Base-by-base conservation (phyloP, 2,797 vertebrate genomes). In the Molossus alvarezi region DNA sequence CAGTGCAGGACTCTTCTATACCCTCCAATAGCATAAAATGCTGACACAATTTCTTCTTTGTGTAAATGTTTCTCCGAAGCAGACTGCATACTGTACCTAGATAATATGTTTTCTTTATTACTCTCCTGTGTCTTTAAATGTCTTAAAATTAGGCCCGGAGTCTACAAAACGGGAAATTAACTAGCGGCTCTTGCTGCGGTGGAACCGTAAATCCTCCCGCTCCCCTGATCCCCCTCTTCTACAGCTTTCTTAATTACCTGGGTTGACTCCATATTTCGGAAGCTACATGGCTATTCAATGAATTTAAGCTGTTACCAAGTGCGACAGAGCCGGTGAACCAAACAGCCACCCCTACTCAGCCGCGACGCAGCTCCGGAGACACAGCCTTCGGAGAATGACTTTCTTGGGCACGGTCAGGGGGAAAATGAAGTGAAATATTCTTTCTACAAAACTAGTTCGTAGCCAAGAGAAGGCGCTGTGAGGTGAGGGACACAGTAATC, bases 131-230 rank as follows among this genome's bases (percentile, higher is more conserved):
- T 87, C 14, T 75, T 82, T 73, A 73, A 88, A 85, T 80, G 37
- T 51, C 83, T 86, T 73, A 85, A 93, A 92, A 75, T 57, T 85
- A 81, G 48, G 25, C 21, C 21, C 33, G 48, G 29, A 86, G 23
- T 92, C 81, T 62, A 84, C 57, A 77, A 94, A 93, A 84, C 3
- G 53, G 33, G 21, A 79, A 92, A 90, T 92, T 94, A 90, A 88
- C 23, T 81, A 58, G 71, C 72, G 67, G 23, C 23, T 91, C 41
- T 64, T 0, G 0, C 37, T 92, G 48, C 76, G 62, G 17, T 27
- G n/a, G 72, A 72, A 88, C 79, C 51, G 89, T 71, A 76, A 92
- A 81, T 92, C 9, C 69, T 90, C 33, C 86, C 82, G 11, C 83
- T 57, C 69, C 88, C 81, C 73, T 65, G 53, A 64, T 69, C 92